A percentile compares a stretch with the other conserved stretches of the same genome.
Evolutionary conservation across 2,797 vertebrate species (phyloP).

Genomic region (Lates japonicus): DNA sequence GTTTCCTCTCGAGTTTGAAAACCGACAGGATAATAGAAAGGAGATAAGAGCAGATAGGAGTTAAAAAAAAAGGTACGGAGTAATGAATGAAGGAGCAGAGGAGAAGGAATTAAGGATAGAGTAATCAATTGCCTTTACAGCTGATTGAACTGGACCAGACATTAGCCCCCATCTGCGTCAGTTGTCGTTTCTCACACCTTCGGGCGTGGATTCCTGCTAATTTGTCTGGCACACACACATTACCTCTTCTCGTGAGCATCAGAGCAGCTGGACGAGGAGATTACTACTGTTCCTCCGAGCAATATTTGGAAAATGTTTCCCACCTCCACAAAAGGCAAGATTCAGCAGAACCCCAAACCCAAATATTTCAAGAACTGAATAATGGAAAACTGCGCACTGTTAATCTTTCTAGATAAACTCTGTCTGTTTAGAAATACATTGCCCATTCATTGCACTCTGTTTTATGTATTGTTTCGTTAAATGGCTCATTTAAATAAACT

Average conservation of each 20-base stretch:
- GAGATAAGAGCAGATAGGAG: constrained; percentile 28
- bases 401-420: constrained; percentile 49
- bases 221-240: constrained; percentile 16
- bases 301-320: constrained; percentile 37
- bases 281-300: constrained; percentile 37
- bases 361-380: constrained; percentile 56
- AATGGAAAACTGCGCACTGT: constrained; percentile 40
- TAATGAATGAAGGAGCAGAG: constrained; percentile 31
- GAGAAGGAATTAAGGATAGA: constrained; percentile 33
- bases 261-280: constrained; percentile 35
- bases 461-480: constrained; percentile 35
- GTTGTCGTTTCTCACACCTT: not conserved
- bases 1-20: constrained; percentile 36
- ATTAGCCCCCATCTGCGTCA: constrained; percentile 5
- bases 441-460: constrained; percentile 30
- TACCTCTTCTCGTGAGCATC: constrained; percentile 13
- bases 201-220: constrained; percentile 4
- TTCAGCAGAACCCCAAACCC: constrained; percentile 52
- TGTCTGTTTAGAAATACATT: constrained; percentile 37
- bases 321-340: constrained; percentile 38
- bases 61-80: constrained; percentile 29
- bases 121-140: not conserved
- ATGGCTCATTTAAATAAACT: constrained; percentile 21
- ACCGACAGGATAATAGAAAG: constrained; percentile 18
- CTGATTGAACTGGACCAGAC: constrained; percentile 16